A percentile compares a stretch with the other conserved stretches of the same genome.
These are phyloP conservation scores for Pristionchus arcanus DNA, from an alignment of 2,888 invertebrate genomes.

Conservation along the genomic window DNA sequence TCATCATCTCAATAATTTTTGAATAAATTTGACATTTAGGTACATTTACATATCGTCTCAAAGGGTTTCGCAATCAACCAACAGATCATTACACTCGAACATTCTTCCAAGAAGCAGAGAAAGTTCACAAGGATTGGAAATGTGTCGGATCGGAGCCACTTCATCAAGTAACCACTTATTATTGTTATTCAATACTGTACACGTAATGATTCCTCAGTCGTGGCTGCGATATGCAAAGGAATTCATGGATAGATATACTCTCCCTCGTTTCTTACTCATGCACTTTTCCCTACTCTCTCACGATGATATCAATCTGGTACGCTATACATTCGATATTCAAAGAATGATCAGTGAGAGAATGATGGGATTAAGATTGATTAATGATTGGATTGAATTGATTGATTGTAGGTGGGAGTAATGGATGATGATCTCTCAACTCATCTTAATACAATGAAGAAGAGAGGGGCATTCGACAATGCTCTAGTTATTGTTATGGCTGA, in stretches of 20 bases:
- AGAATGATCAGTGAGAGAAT: too few species aligned
- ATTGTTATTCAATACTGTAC: background rate
- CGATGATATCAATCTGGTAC: constrained; percentile 86
- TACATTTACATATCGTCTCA: constrained; percentile 92
- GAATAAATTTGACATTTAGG: constrained; percentile 58
- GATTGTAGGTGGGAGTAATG: constrained; percentile 83
- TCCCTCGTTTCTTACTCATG: constrained; percentile 89
- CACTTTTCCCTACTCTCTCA: constrained; percentile 93
- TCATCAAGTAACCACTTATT: constrained; percentile 81
- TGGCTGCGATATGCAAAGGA: constrained; percentile 81
- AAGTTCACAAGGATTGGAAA: constrained; percentile 83
- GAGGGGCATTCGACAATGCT: constrained; percentile 86
- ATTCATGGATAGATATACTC: constrained; percentile 84
- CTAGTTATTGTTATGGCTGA: constrained; percentile 93
- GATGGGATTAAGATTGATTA: background rate
- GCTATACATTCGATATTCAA: background rate
- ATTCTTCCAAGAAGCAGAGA: constrained; percentile 86
- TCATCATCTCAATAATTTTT: background rate
- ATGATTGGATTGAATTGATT: background rate
- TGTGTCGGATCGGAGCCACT: constrained; percentile 87
- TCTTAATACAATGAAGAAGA: constrained; percentile 64
- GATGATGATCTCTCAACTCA: constrained; percentile 71
- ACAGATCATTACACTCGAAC: constrained; percentile 93
- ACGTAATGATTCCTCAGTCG: constrained; percentile 58
- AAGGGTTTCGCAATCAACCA: constrained; percentile 89